These are phyloP conservation scores for Grapholita molesta DNA, from an alignment of 1,140 invertebrate species.

Conservation along the genomic window DNA sequence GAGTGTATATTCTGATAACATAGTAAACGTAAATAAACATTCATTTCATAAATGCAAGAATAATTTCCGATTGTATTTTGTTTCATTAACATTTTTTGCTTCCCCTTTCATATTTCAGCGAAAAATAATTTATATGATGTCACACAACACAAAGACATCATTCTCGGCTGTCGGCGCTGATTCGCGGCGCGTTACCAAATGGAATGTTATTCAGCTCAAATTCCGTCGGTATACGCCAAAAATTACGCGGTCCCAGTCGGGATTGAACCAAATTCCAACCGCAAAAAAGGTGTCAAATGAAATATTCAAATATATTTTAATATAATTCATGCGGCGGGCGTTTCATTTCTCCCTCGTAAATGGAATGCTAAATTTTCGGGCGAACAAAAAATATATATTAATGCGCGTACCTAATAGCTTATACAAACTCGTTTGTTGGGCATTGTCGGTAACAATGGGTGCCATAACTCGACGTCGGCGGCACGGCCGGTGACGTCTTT, in stretches of 20 bases:
- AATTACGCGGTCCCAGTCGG: constrained; percentile 65
- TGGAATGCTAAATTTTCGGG: constrained; percentile 77
- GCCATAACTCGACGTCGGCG: constrained; percentile 74
- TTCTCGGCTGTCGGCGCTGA: constrained; percentile 72
- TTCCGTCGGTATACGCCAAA: constrained; percentile 69
- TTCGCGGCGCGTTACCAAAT: constrained; percentile 71
- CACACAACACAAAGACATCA: constrained; percentile 58
- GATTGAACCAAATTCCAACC: constrained; percentile 74
- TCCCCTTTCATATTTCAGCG: background rate
- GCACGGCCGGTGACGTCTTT: constrained; percentile 75
- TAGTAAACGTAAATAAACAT: too few relatives aligned
- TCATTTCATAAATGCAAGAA: background rate
- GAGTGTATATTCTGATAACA: too few relatives aligned
- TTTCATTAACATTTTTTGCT: background rate
- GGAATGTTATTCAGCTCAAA: constrained; percentile 75
- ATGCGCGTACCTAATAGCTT: constrained; percentile 77
- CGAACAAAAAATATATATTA: constrained; percentile 78
- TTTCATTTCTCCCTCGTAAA: constrained; percentile 77
- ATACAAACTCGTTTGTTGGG: constrained; percentile 78
- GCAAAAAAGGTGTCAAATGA: constrained; percentile 77
- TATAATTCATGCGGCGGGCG: constrained; percentile 77
- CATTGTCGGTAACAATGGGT: constrained; percentile 76
- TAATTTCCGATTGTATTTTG: background rate
- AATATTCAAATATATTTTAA: constrained; percentile 79
- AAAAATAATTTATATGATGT: constrained; percentile 68